Evolutionary conservation across 1,140 invertebrate genomes (phyloP), one percentile per base, ranked within the genome.

Genomic region (Harpegnathos saltator): DNA sequence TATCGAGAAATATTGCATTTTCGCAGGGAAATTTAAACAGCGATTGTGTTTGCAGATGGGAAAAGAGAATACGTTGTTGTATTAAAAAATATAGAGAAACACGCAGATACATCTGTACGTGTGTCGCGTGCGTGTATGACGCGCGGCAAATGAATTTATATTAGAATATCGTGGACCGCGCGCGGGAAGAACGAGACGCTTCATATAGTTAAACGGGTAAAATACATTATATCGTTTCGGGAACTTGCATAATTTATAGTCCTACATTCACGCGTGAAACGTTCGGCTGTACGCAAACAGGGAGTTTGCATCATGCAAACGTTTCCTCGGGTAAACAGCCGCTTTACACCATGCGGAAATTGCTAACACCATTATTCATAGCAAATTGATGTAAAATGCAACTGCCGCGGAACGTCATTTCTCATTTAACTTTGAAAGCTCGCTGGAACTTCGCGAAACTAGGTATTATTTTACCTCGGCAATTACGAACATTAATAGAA

Each of bases 341-440:
- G 75, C 75, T 80, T 80, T 80, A 80, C 75, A 71, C 63, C 33
- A 80, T 58, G 63, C 75, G 75, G 65, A 80, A 80, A 80, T 80
- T 80, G 54, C 75, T 71, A 80, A 80, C 75, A 48, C 66, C 75
- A 80, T 80, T 80, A 80, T 80, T 80, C 75, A 80, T 80, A 71
- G 75, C 75, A 80, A 80, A 80, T 80, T 80, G 65, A 80, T 80
- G 75, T 71, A 80, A 80, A 80, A 80, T 80, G 52, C 75, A 80
- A 80, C 75, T 71, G 75, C 66, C 58, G 65, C 22, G 66, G 38
- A 71, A 68, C 75, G 75, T 80, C 75, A 80, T 80, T 80, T 69
- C 75, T 80, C 52, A 65, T 80, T 80, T 80, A 80, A 80, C 52
- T 71, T 69, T 58, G 52, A 48, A 80, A 80, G 75, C 65, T 44